Conservation (phyloP, 2,888 invertebrate species). For the Metacarcinus magister region DNA sequence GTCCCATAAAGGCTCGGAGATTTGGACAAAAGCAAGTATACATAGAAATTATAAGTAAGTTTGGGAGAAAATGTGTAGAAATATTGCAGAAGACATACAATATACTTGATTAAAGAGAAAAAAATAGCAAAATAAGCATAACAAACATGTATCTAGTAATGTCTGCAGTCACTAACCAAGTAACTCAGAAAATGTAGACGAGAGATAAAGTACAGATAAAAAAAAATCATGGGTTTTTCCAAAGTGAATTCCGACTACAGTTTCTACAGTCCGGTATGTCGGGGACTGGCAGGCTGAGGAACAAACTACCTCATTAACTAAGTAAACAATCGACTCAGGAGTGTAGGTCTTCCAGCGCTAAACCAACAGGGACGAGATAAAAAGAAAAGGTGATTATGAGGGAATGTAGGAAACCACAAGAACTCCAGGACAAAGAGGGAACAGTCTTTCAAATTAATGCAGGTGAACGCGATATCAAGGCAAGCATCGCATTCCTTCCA, state of each 20-base stretch:
- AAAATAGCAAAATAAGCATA: not conserved
- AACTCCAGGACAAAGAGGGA: not conserved
- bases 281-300: not conserved
- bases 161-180: not conserved
- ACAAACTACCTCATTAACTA: not conserved
- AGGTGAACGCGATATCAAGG: not conserved
- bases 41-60: not conserved
- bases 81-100: not conserved
- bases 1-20: too few species aligned
- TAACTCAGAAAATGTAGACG: not conserved
- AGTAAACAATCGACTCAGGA: not conserved
- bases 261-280: not conserved
- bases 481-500: constrained; percentile 15
- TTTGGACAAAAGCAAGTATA: not conserved
- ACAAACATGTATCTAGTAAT: not conserved
- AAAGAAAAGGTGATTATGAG: constrained; percentile 10
- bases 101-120: not conserved
- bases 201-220: not conserved
- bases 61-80: not conserved
- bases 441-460: not conserved
- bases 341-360: not conserved
- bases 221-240: not conserved
- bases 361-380: not conserved
- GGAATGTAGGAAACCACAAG: not conserved
- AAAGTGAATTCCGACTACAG: not conserved